Base-by-base conservation (phyloP, 1,140 invertebrate species). In the Calosoma granatense region DNA sequence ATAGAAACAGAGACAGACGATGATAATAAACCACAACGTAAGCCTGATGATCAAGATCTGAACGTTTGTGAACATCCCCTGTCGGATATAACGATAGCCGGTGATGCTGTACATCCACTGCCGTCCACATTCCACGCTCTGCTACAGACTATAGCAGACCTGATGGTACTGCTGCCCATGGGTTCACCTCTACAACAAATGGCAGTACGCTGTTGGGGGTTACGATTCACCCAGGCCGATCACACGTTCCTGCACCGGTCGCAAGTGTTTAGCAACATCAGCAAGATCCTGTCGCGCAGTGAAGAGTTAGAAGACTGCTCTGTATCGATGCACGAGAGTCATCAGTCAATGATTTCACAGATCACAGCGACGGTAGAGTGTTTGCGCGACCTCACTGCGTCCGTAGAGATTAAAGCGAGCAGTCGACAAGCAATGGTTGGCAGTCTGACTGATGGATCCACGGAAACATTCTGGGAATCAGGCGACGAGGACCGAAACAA, bases 381-480 rank as follows among this genome's bases (percentile, higher is more conserved):
- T 51, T 68, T 90, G 12, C 80, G 80, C 58, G 88, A 92, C 68
- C 73, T 96, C 26, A 94, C 90, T 0, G 65, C 77, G 0, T 74
- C 76, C 43, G 78, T 88, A 12, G 89, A 94, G 54, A 82, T 97
- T 1, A 90, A 88, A 61, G 89, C 92, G 0, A 97, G 94, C 0
- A 97, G 93, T 63, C 79, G 94, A 1, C 89, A 88, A 64, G 92
- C 92, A 1, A 95, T 98, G 92, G 84, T 94, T 19, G 86, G 84
- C 1, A 94, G 92, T 67, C 77, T 99, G 4, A 91, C 85, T 0
- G 96, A 98, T 71, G 88, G 87, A 63, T 94, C 92, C 1, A 97
- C 94, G 0, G 96, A 99, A 74, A 98, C 96, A 0, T 99, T 98
- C 72, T 99, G 96, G 96, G 96, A 99, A 74, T 97, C 93, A 58